Evolutionary conservation across 1,140 invertebrate species (phyloP).

Genomic region (Drosophila sechellia): DNA sequence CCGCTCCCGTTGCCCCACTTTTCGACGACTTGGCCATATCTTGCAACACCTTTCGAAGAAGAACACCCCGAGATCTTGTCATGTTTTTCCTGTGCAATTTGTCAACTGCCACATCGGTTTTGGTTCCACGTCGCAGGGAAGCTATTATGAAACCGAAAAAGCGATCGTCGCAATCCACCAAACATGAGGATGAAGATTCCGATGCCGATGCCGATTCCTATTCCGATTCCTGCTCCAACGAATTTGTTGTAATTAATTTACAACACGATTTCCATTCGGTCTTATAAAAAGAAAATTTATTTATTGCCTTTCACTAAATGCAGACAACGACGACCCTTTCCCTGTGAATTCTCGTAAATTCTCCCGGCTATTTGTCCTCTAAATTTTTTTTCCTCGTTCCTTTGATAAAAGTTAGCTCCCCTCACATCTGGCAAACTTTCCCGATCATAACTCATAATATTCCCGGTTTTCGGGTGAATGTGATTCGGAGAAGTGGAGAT

Average conservation of each 20-base stretch:
- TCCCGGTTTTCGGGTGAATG: constrained; percentile 19
- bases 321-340: constrained; percentile 22
- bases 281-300: constrained; percentile 70
- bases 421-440: constrained; percentile 11
- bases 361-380: constrained; percentile 41
- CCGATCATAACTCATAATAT: constrained; percentile 69
- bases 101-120: constrained; percentile 79
- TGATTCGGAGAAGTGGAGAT: neutral
- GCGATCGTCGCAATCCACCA: constrained; percentile 20
- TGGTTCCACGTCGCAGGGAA: constrained; percentile 22
- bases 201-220: neutral
- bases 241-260: constrained; percentile 83
- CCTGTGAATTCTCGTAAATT: constrained; percentile 36
- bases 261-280: constrained; percentile 64
- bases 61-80: constrained; percentile 64
- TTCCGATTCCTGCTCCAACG: constrained; percentile 32
- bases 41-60: constrained; percentile 73
- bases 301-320: constrained; percentile 60
- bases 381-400: constrained; percentile 20
- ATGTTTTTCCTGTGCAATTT: constrained; percentile 84
- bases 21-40: constrained; percentile 21
- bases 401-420: constrained; percentile 11
- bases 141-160: constrained; percentile 66
- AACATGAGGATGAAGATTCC: constrained; percentile 7
- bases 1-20: neutral